Evolutionary conservation across 2,888 invertebrate genomes (phyloP), one percentile per base, ranked within the genome.

Genomic region (Endotricha flammealis): DNA sequence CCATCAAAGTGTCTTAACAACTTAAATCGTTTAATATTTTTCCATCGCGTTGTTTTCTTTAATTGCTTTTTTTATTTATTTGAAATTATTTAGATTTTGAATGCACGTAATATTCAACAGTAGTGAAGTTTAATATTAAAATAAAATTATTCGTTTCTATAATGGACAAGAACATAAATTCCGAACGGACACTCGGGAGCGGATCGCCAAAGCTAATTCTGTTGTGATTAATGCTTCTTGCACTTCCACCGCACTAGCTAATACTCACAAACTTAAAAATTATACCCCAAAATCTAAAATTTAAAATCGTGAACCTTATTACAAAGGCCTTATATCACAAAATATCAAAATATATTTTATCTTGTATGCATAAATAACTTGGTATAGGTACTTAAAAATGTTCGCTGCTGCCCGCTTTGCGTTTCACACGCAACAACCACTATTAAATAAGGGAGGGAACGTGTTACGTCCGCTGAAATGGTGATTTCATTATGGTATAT

Each of bases 131-230:
- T 27, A 27, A 7, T n/a, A 7, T 27, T 12, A 31, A 31, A 12
- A 31, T 39, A 36, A 30, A 41, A 53, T 60, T 65, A 61, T 47
- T 33, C 54, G 38, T 37, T 50, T 52, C 42, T 50, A 37, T 41
- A 39, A 41, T 40, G 44, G 43, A 47, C 55, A 56, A 56, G 59
- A 62, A 69, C 65, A 85, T 85, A 82, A 86, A 85, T 85, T 76
- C 65, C 64, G 59, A 48, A 54, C 62, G 69, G 81, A 82, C 85
- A 82, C 73, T 77, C 65, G 64, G 68, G 71, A 83, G 82, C 79
- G 79, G 75, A 83, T 85, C 81, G 79, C 82, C 80, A 78, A 80
- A 83, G 83, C 83, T 83, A 86, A 85, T 85, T 82, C 79, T 80
- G 81, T 76, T 81, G 66, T 86, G 86, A 86, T 86, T 83, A 86